Evolutionary conservation across 2,797 vertebrate species (phyloP), one percentile per base, ranked within the genome.

Genomic region (Acomys russatus): DNA sequence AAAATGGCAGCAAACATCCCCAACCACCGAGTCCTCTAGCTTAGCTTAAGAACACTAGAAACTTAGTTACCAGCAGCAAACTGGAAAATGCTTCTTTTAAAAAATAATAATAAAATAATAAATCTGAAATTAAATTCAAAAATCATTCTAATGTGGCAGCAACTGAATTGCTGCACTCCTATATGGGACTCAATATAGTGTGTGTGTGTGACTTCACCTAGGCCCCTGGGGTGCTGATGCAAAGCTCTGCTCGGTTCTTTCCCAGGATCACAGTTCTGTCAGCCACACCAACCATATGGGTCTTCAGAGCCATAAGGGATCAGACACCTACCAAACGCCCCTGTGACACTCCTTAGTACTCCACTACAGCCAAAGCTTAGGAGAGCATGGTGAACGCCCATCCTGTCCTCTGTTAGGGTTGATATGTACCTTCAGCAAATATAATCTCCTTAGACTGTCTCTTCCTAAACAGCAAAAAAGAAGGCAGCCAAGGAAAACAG

Each of bases 21-120:
- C 22, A 86, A 70, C 22, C 49, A 54, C 64, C 25, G 64, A 54
- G 49, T 33, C 30, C 33, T 54, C 18, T 44, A 70, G 49, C 33
- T 74, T 9, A 25, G 68, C 70, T 78, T 92, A 82, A 89, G 49
- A 94, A 80, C 28, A 91, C 35, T 1, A 68, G 90, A 64, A 88
- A 91, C 92, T 77, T 61, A 76, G n/a, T 88, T 86, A 70, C 10
- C 38, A 63, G 20, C 8, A 63, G n/a, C 70, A 93, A 93, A 87
- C 15, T 54, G 30, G 35, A 92, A 78, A 87, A 82, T 33, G 1
- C 33, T 87, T 76, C 94, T 84, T 63, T 59, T 17, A 59, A 59
- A 59, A n/a, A 90, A 38, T 83, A 44, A 44, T n/a, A n/a, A n/a
- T n/a, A n/a, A 44, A 44, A 44, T 44, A 44, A 44, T 59, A 64